These are phyloP conservation scores for Luehdorfia chinensis DNA, from an alignment of 1,140 invertebrate species.

Conservation along the genomic window DNA sequence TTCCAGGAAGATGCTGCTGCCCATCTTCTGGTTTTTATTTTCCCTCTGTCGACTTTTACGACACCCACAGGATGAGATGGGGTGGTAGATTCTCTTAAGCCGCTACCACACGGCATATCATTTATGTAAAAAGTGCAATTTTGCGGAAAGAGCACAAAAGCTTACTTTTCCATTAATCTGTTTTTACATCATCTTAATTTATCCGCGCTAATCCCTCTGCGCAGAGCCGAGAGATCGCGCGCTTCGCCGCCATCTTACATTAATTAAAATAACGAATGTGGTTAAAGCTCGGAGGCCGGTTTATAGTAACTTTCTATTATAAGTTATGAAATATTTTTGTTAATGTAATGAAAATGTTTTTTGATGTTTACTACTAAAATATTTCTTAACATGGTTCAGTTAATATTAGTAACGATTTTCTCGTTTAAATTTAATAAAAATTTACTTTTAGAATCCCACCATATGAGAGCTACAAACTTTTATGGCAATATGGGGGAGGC, in stretches of 20 bases:
- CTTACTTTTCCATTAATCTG: conserved; percentile 1
- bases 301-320: conserved; percentile 2
- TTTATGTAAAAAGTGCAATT: neutral
- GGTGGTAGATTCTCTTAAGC: no score
- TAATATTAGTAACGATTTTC: no score
- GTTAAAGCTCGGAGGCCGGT: conserved; percentile 7
- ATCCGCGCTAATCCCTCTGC: conserved; percentile 1
- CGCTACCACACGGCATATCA: neutral
- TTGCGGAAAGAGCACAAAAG: neutral
- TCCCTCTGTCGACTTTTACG: no score
- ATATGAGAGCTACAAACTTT: no score
- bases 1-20: no score
- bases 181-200: conserved; percentile 9
- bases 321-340: conserved; percentile 16
- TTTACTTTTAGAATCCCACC: no score
- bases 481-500: no score
- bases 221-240: conserved; percentile 1
- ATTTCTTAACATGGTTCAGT: no score
- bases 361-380: no score
- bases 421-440: no score
- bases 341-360: conserved; percentile 4
- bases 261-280: conserved; percentile 16
- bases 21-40: no score
- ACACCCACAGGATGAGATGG: no score
- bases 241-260: conserved; percentile 7